A percentile compares a stretch with the other conserved stretches of the same genome.
Conservation (phyloP, 2,797 vertebrate species). For the Echeneis naucrates region DNA sequence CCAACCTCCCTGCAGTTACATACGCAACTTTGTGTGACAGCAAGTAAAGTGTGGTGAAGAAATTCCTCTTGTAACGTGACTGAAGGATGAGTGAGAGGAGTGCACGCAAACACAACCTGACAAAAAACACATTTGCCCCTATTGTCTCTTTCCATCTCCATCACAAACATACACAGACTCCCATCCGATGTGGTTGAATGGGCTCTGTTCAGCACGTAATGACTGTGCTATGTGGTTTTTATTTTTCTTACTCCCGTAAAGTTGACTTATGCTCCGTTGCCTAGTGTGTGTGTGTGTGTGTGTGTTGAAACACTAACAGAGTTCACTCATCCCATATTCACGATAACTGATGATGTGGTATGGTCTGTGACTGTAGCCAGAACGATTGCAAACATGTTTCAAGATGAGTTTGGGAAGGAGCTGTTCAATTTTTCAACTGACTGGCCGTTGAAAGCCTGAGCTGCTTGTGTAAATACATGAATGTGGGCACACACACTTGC, state of each 20-base stretch:
- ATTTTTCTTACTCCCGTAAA: constrained; percentile 69
- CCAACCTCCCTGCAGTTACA: constrained; percentile 34
- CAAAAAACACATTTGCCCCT: constrained; percentile 48
- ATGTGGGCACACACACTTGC: constrained; percentile 19
- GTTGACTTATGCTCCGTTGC: constrained; percentile 70
- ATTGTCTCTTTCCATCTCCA: constrained; percentile 22
- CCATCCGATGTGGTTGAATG: constrained; percentile 67
- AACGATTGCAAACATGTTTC: constrained; percentile 74
- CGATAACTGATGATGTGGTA: constrained; percentile 73
- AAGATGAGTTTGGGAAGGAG: constrained; percentile 71
- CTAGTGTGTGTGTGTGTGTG: constrained; percentile 39
- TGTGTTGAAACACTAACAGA: constrained; percentile 66
- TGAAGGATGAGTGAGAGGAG: constrained; percentile 63
- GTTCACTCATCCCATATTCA: constrained; percentile 68
- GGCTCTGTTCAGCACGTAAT: constrained; percentile 65
- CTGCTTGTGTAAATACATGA: constrained; percentile 63
- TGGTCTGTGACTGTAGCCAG: constrained; percentile 71
- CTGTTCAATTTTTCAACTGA: constrained; percentile 75
- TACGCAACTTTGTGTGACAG: constrained; percentile 44
- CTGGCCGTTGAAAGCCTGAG: constrained; percentile 65
- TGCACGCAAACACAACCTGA: constrained; percentile 52
- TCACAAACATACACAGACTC: constrained; percentile 33
- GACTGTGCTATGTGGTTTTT: constrained; percentile 74
- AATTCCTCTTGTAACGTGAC: constrained; percentile 52
- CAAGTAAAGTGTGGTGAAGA: constrained; percentile 45